Evolutionary conservation across 2,797 vertebrate genomes (phyloP).

Genomic region (Euphonia xanthogaster): DNA sequence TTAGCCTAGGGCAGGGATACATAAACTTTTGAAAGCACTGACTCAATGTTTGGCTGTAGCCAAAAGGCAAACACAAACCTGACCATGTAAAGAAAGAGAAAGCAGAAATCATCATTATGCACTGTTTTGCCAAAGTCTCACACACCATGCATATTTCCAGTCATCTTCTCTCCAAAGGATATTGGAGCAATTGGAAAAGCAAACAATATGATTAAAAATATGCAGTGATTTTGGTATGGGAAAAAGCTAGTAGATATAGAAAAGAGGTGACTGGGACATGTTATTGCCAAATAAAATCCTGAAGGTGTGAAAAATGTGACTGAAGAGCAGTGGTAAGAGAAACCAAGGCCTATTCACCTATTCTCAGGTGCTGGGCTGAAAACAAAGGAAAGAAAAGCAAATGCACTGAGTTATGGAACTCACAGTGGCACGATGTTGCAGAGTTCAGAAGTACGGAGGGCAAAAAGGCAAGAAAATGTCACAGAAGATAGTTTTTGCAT

Average conservation of each 20-base stretch:
- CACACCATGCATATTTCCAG: background rate
- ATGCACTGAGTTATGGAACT: background rate
- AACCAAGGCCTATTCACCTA: too few relatives aligned
- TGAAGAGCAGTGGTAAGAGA: background rate
- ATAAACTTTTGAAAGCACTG: background rate
- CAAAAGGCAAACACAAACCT: background rate
- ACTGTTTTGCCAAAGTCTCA: background rate
- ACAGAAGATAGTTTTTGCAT: background rate
- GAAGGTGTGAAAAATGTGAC: background rate
- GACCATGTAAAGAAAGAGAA: background rate
- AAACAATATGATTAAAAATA: background rate
- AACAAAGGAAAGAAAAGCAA: background rate
- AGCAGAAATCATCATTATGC: background rate
- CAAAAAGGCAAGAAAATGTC: background rate
- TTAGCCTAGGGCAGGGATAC: background rate
- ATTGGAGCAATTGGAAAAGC: background rate
- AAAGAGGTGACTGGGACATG: background rate
- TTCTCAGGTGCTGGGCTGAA: background rate
- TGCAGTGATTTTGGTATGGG: background rate
- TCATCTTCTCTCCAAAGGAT: background rate
- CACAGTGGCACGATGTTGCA: background rate
- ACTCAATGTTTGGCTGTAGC: background rate
- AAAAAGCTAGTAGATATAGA: background rate
- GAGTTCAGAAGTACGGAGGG: background rate
- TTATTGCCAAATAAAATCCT: background rate